A percentile compares a stretch with the other conserved stretches of the same genome.
These are phyloP conservation scores for Stegastes partitus DNA, from an alignment of 2,113 vertebrate species.

Conservation along the genomic window DNA sequence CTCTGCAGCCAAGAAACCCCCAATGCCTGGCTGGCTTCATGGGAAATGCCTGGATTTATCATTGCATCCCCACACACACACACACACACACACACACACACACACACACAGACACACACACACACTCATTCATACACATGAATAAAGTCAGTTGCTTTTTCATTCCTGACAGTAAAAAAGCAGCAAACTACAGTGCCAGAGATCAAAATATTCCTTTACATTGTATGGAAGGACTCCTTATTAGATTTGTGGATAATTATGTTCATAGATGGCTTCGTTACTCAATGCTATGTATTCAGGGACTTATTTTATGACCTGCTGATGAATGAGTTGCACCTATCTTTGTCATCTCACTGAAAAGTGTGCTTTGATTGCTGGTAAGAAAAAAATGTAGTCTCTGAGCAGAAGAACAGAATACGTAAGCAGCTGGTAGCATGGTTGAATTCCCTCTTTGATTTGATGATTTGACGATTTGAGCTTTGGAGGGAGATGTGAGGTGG, in stretches of 20 bases:
- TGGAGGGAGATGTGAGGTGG: neutral
- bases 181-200: neutral
- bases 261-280: neutral
- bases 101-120: neutral
- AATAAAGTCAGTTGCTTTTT: neutral
- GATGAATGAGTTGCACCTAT: neutral
- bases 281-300: neutral
- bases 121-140: neutral
- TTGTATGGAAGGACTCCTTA: neutral
- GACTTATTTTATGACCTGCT: too few relatives aligned
- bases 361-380: constrained; percentile 18
- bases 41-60: constrained; percentile 42
- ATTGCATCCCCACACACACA: constrained; percentile 8
- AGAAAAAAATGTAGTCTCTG: constrained; percentile 29
- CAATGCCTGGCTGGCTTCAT: constrained; percentile 17
- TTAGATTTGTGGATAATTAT: neutral
- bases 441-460: constrained; percentile 12
- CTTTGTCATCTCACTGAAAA: constrained; percentile 15
- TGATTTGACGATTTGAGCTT: too few relatives aligned
- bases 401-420: constrained; percentile 7
- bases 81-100: constrained; percentile 15
- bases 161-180: neutral
- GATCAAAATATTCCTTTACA: neutral
- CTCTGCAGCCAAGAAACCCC: constrained; percentile 29
- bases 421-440: neutral